These are phyloP conservation scores for Cydia amplana DNA, from an alignment of 1,140 invertebrate species.

Conservation along the genomic window DNA sequence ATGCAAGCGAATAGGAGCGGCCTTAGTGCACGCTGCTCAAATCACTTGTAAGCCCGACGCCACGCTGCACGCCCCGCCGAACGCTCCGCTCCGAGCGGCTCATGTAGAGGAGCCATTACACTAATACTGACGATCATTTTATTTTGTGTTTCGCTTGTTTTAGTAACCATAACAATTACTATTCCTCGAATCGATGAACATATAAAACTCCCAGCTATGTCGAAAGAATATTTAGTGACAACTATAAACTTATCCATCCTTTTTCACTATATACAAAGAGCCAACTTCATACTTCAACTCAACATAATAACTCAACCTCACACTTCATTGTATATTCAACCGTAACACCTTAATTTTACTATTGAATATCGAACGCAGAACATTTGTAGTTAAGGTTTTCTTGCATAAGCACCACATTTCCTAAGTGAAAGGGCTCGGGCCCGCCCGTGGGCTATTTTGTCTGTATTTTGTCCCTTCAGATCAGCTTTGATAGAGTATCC, in stretches of 20 bases:
- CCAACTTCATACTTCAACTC: not conserved
- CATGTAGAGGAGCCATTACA: too few relatives aligned
- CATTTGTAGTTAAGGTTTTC: not conserved
- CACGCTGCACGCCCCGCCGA: too few relatives aligned
- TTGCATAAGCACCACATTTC: not conserved
- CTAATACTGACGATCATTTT: too few relatives aligned
- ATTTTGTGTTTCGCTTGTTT: too few relatives aligned
- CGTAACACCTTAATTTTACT: not conserved
- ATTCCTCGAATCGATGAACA: not conserved
- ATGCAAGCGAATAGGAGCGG: too few relatives aligned
- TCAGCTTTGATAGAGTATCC: slow-evolving; percentile 27
- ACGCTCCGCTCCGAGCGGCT: too few relatives aligned
- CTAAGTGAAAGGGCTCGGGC: slow-evolving; percentile 19
- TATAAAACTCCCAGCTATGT: not conserved
- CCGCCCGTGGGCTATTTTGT: slow-evolving; percentile 20
- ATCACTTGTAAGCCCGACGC: too few relatives aligned
- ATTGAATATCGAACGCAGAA: not conserved
- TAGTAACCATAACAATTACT: not conserved
- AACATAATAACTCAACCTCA: not conserved
- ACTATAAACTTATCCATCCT: slow-evolving; percentile 4
- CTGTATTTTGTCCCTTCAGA: slow-evolving; percentile 19
- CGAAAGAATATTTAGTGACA: not conserved
- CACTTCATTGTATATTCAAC: not conserved
- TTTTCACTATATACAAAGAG: not conserved
- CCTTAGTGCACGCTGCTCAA: too few relatives aligned